These are phyloP conservation scores for Tiliacea aurago DNA, from an alignment of 2,888 invertebrate species.

Conservation along the genomic window DNA sequence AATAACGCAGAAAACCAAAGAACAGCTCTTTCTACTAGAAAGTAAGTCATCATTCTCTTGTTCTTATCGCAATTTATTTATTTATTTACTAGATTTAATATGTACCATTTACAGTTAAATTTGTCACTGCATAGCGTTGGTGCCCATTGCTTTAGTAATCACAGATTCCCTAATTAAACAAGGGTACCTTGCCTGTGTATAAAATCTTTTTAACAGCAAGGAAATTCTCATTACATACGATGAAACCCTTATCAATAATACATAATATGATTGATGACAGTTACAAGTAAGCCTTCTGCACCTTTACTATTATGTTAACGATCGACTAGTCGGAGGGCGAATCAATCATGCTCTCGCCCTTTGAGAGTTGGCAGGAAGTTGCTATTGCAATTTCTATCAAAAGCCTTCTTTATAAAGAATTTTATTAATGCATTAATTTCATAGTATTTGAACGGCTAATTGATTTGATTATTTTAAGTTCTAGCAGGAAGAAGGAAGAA, in stretches of 20 bases:
- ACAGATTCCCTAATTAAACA: too few relatives aligned
- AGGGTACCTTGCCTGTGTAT: too few relatives aligned
- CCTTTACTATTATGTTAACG: background rate
- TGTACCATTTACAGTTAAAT: too few relatives aligned
- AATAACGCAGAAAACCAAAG: too few relatives aligned
- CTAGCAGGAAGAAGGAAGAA: too few relatives aligned
- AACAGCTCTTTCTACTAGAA: too few relatives aligned
- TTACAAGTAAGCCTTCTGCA: slow-evolving; percentile 32
- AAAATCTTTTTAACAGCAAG: background rate
- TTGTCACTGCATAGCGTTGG: too few relatives aligned
- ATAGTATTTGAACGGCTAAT: slow-evolving; percentile 22
- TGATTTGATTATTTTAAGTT: background rate
- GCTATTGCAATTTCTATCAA: slow-evolving; percentile 56
- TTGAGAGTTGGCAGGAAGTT: slow-evolving; percentile 52
- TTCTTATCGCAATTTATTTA: background rate
- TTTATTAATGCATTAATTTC: slow-evolving; percentile 41
- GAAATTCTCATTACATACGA: background rate
- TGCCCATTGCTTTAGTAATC: too few relatives aligned
- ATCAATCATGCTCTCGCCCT: slow-evolving; percentile 53
- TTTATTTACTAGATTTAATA: background rate
- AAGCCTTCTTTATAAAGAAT: slow-evolving; percentile 26
- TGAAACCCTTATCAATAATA: slow-evolving; percentile 5
- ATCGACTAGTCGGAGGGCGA: slow-evolving; percentile 34
- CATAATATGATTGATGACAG: slow-evolving; percentile 31
- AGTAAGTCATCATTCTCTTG: background rate